Evolutionary conservation across 2,797 vertebrate species (phyloP).

Genomic region (Garrulus glandarius): DNA sequence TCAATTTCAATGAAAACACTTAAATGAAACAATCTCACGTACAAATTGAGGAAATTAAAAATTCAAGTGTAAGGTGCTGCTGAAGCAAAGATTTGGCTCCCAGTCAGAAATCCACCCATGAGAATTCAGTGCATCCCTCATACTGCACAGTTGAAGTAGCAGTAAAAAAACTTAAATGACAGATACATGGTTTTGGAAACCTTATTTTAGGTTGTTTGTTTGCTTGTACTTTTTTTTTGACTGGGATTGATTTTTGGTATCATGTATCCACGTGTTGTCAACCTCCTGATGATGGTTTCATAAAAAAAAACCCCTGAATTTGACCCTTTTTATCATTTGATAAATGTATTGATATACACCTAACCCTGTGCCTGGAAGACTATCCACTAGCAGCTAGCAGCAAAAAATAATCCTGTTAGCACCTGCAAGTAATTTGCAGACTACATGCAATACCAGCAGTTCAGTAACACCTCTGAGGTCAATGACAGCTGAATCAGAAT

Average conservation of each 20-base stretch:
- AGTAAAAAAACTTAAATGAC: background rate
- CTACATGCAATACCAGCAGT: background rate
- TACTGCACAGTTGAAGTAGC: background rate
- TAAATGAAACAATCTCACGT: background rate
- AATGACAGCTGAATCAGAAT: background rate
- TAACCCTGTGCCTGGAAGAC: background rate
- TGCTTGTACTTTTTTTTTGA: background rate
- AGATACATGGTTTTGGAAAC: accelerated
- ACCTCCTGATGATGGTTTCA: background rate
- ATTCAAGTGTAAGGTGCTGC: background rate
- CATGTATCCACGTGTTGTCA: background rate
- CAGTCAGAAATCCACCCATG: background rate
- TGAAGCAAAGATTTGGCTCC: background rate
- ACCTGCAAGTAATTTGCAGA: background rate
- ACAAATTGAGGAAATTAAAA: background rate
- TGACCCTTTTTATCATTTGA: background rate
- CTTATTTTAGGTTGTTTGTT: background rate
- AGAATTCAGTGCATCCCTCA: background rate
- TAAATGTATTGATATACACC: background rate
- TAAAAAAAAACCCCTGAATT: background rate
- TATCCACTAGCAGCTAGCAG: background rate
- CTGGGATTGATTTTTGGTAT: background rate
- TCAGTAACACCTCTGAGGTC: background rate
- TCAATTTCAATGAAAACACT: background rate
- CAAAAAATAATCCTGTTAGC: background rate